phyloP scores from a whole-genome alignment of 2,797 vertebrate species.

The Argya squamiceps region DNA sequence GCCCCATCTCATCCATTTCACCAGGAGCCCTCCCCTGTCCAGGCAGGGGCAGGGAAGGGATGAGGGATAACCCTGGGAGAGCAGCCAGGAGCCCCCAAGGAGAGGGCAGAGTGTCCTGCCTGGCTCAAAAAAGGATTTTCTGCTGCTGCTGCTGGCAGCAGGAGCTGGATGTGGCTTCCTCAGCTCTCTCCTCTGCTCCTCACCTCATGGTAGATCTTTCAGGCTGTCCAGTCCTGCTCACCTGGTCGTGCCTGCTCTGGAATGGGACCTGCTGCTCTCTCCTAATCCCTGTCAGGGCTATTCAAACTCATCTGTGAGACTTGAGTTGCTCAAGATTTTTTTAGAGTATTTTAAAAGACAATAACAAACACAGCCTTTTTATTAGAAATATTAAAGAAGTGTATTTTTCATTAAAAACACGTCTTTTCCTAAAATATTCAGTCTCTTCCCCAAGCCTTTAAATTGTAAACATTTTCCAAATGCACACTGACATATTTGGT shows the following conservation, averaged over 20 bases:
- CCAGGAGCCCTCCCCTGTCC: background rate
- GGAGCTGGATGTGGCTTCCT: background rate
- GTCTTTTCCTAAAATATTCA: background rate
- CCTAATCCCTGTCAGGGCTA: background rate
- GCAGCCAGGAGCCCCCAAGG: background rate
- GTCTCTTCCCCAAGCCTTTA: background rate
- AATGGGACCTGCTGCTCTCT: background rate
- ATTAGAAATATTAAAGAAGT: background rate
- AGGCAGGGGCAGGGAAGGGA: background rate
- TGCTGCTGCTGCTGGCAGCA: background rate
- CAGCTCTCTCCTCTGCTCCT: background rate
- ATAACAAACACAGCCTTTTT: background rate
- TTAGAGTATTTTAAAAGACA: background rate
- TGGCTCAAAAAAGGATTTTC: background rate
- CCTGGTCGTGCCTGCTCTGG: fast-evolving
- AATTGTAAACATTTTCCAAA: background rate
- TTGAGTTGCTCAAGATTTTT: background rate
- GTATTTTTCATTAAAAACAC: background rate
- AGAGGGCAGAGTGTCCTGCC: fast-evolving
- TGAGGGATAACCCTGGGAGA: background rate
- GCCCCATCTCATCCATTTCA: background rate
- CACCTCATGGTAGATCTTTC: background rate
- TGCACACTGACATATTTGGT: background rate
- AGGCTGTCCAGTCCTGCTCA: fast-evolving
- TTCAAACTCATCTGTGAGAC: background rate